A percentile compares a stretch with the other conserved stretches of the same genome.
Conservation (phyloP, 2,797 vertebrate species). For the Sebastes oblongus region DNA sequence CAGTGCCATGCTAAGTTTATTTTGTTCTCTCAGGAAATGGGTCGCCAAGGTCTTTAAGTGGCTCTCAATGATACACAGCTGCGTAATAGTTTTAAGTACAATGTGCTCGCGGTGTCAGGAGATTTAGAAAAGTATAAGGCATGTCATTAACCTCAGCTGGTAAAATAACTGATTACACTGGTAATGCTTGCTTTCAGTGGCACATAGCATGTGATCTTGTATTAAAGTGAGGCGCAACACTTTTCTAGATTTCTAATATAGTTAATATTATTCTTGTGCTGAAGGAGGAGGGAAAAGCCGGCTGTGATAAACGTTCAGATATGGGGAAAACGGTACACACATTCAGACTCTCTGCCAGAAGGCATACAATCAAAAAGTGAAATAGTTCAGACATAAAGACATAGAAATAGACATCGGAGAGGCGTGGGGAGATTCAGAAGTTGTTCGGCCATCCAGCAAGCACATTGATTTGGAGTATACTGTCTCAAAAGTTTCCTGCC, state of each 20-base stretch:
- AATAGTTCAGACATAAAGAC: background rate
- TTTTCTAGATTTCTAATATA: background rate
- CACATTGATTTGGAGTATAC: background rate
- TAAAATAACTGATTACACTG: background rate
- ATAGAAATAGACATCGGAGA: background rate
- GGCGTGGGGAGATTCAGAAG: background rate
- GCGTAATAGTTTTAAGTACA: conserved; percentile 5
- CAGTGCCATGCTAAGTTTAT: conserved; percentile 26
- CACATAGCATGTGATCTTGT: background rate
- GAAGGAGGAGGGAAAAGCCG: background rate
- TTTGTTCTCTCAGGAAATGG: conserved; percentile 20
- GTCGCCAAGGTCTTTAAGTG: conserved; percentile 25
- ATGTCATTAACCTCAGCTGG: background rate
- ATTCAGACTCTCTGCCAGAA: background rate
- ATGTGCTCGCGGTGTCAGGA: background rate
- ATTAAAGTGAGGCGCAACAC: background rate
- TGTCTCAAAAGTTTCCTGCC: background rate
- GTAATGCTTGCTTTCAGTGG: too few relatives aligned
- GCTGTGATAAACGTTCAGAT: background rate
- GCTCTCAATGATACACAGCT: conserved; percentile 10
- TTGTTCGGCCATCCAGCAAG: too few relatives aligned
- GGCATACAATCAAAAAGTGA: background rate
- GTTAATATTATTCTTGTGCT: background rate
- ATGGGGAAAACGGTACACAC: background rate
- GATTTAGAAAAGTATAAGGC: conserved; percentile 16